Percentiles rank a stretch among this genome's conserved stretches.
phyloP scores from a whole-genome alignment of 2,113 vertebrate species.

The Eubucco bourcierii region DNA sequence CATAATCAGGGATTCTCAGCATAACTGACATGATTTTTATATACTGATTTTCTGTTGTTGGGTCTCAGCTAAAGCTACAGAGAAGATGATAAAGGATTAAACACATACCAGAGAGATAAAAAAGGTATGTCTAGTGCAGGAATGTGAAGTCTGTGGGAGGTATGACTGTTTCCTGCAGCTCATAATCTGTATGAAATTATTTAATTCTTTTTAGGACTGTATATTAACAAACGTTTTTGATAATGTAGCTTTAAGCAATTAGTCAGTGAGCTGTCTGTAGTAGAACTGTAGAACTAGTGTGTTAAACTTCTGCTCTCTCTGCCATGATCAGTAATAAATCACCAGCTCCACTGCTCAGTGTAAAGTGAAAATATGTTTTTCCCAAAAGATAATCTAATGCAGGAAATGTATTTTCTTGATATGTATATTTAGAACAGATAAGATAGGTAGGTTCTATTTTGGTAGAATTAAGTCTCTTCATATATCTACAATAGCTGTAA shows the following conservation, averaged over 20 bases:
- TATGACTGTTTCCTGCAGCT: slow-evolving; percentile 21
- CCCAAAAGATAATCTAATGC: not conserved
- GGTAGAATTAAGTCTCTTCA: not conserved
- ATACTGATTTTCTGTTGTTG: slow-evolving; percentile 5
- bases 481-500: not conserved
- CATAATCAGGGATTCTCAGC: not conserved
- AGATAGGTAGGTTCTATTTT: slow-evolving; percentile 5
- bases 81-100: slow-evolving; percentile 26
- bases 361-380: not conserved
- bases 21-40: not conserved
- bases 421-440: not conserved
- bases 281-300: not conserved
- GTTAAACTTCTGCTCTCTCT: not conserved
- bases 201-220: not conserved
- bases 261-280: not conserved
- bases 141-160: not conserved
- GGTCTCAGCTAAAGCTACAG: not conserved
- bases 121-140: not conserved
- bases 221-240: slow-evolving; percentile 3
- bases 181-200: slow-evolving; percentile 9
- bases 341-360: not conserved
- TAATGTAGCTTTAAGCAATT: not conserved
- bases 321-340: slow-evolving; percentile 27
- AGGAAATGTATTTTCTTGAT: not conserved
- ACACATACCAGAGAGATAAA: slow-evolving; percentile 12